Evolutionary conservation across 2,888 invertebrate genomes (phyloP), one percentile per base, ranked within the genome.

Genomic region (Ellobium chinense): DNA sequence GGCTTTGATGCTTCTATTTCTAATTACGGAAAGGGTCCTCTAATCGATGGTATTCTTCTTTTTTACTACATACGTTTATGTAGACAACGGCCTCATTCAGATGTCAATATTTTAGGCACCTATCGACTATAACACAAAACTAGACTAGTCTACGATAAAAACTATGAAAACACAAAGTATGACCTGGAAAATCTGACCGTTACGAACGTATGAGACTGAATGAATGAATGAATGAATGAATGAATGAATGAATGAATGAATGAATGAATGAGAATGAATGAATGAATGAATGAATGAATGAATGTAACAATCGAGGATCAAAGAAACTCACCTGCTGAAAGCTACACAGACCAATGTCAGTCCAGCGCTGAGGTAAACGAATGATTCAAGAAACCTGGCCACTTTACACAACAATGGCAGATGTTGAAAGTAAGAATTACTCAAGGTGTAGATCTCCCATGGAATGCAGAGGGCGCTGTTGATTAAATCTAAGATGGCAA

Each of bases 341-440:
- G 88, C 88, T 14, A 89, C 88, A 69, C 88, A 88, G 46, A 89
- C 87, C 21, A 89, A 80, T 12, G 84, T 88, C 58, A 88, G 86
- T 69, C 87, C 87, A 9, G 88, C 88, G 12, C 87, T 84, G 18
- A 88, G 86, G 7, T 87, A 85, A 0, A 87, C 86, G 60, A 88
- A 84, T 9, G 86, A 85, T 31, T 87, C 81, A 60, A 86, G 80
- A 79, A 88, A 89, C 46, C 81, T 69, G 36, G 87, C 85, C 69
- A 83, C 84, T 54, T 54, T 70, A 29, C 70, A 70, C 46, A 70
- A 14, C 1, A 69, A 21, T 0, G 87, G 82, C 9, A 84, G 82
- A 1, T 82, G 82, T 76, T 87, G 85, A 31, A 81, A 82, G 70
- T 85, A 86, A 1, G 89, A 88, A 60, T 86, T 87, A 68, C 87